Evolutionary conservation across 1,140 invertebrate species (phyloP).

Genomic region (Anoplophora glabripennis): DNA sequence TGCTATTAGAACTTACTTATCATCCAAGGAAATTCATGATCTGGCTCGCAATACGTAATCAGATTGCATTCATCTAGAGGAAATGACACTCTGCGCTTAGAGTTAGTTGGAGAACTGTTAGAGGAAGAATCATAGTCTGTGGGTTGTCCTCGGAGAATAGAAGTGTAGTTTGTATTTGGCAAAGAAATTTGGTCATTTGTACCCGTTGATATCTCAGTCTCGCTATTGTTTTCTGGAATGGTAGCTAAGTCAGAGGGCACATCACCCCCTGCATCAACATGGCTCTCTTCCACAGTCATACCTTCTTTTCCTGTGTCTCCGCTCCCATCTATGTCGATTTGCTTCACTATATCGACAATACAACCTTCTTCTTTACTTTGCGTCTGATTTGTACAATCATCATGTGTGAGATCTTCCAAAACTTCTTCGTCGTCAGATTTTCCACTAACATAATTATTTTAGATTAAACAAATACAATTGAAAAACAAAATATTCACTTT

Average conservation of each 20-base stretch:
- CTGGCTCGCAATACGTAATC: slow-evolving; percentile 35
- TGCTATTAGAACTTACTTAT: slow-evolving; percentile 28
- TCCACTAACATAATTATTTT: no score
- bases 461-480: no score
- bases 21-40: slow-evolving; percentile 23
- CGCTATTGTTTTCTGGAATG: not conserved
- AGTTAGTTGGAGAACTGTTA: slow-evolving; percentile 5
- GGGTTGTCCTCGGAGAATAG: slow-evolving; percentile 28
- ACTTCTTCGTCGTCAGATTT: no score
- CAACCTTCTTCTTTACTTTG: not conserved
- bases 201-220: slow-evolving; percentile 8
- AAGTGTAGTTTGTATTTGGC: slow-evolving; percentile 8
- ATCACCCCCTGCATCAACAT: not conserved
- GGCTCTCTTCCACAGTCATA: not conserved
- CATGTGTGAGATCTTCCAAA: no score
- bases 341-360: not conserved
- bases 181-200: slow-evolving; percentile 13
- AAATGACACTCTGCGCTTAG: slow-evolving; percentile 35
- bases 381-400: slow-evolving; percentile 12
- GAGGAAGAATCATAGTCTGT: slow-evolving; percentile 12
- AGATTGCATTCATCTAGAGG: slow-evolving; percentile 29
- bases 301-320: not conserved
- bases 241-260: not conserved
- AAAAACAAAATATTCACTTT: no score
- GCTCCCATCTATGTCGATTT: not conserved